phyloP scores from a whole-genome alignment of 1,140 invertebrate species.

The Caligus rogercresseyi region DNA sequence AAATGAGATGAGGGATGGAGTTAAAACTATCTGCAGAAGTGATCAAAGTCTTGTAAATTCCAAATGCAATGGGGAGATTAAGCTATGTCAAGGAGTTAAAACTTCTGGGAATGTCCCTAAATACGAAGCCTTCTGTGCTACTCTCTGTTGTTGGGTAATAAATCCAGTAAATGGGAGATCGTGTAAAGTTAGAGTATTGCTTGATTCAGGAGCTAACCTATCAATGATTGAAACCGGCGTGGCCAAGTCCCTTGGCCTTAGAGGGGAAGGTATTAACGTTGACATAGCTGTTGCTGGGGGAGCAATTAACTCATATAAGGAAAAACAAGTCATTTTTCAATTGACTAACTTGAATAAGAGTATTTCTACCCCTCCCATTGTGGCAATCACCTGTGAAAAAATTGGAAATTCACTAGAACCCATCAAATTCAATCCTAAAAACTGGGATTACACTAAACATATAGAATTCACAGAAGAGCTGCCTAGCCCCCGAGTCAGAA shows the following conservation, averaged over 20 bases:
- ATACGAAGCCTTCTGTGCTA: neutral
- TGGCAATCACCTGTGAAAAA: neutral
- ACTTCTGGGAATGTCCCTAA: neutral
- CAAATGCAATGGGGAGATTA: too few relatives aligned
- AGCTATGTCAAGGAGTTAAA: too few relatives aligned
- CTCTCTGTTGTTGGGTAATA: neutral
- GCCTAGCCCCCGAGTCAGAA: neutral
- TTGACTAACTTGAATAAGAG: neutral
- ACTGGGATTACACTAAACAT: neutral
- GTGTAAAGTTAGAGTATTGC: conserved; percentile 2
- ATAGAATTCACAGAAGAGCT: neutral
- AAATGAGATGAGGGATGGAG: too few relatives aligned
- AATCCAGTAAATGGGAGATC: neutral
- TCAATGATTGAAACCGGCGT: neutral
- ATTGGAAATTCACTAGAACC: conserved; percentile 2
- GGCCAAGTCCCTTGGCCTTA: neutral
- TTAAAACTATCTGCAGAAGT: too few relatives aligned
- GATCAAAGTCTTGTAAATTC: too few relatives aligned
- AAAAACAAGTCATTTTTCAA: neutral
- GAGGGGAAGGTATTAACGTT: neutral
- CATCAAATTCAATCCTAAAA: neutral
- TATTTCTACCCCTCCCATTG: neutral
- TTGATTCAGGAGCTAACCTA: conserved; percentile 1
- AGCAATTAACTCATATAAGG: neutral
- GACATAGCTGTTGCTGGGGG: neutral